Evolutionary conservation across 2,113 vertebrate species (phyloP).

Genomic region (Nothoprocta pentlandii): DNA sequence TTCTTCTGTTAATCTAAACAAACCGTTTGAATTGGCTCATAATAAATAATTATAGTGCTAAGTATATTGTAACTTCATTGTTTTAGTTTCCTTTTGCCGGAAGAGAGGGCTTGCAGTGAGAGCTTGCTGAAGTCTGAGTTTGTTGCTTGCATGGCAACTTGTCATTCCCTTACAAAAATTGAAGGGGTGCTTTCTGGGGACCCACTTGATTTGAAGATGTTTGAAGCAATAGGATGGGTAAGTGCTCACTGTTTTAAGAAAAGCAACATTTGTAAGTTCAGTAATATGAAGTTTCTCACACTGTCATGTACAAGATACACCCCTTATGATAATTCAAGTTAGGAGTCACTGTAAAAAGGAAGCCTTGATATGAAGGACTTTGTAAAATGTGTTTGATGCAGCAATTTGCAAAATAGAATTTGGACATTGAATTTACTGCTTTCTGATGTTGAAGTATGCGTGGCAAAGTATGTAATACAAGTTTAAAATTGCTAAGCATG

Average conservation of each 20-base stretch:
- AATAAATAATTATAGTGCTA: constrained; percentile 54
- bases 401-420: not conserved
- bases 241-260: constrained; percentile 57
- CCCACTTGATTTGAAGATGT: constrained; percentile 97
- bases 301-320: not conserved
- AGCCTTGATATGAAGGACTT: not conserved
- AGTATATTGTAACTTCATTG: constrained; percentile 64
- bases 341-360: not conserved
- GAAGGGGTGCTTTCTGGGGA: constrained; percentile 95
- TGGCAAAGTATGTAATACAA: not conserved
- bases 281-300: not conserved
- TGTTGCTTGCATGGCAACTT: constrained; percentile 97
- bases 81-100: constrained; percentile 89
- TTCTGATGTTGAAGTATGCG: not conserved
- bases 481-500: not conserved
- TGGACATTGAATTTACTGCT: not conserved
- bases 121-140: constrained; percentile 91
- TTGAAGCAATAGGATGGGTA: constrained; percentile 98
- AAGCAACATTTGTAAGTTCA: not conserved
- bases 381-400: not conserved
- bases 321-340: not conserved
- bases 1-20: constrained; percentile 63
- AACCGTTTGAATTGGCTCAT: constrained; percentile 61
- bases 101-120: constrained; percentile 88
- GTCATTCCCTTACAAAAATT: constrained; percentile 98